These are phyloP conservation scores for Poecilia wingei DNA, from an alignment of 2,797 vertebrate species.

Conservation along the genomic window DNA sequence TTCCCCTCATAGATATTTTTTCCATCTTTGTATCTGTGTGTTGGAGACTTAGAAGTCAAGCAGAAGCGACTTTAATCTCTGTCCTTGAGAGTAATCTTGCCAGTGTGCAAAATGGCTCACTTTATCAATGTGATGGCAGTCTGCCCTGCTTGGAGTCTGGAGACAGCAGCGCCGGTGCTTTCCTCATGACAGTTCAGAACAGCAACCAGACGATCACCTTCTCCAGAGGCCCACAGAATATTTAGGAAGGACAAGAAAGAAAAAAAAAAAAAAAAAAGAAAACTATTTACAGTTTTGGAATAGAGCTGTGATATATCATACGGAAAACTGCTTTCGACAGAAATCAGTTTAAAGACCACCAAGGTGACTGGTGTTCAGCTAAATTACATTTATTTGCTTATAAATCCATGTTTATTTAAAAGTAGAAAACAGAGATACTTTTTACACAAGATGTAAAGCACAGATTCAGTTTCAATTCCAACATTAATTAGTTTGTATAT, in stretches of 20 bases:
- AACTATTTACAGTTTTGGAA: slow-evolving; percentile 40
- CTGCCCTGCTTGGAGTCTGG: slow-evolving; percentile 74
- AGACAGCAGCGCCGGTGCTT: slow-evolving; percentile 62
- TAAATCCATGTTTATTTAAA: not conserved
- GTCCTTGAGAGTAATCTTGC: slow-evolving; percentile 85
- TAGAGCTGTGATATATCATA: slow-evolving; percentile 23
- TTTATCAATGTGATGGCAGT: slow-evolving; percentile 82
- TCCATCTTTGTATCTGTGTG: slow-evolving; percentile 30
- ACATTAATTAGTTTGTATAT: not conserved
- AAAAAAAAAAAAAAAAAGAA: slow-evolving; percentile 31
- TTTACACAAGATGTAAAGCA: not conserved
- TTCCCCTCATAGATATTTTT: slow-evolving; percentile 5
- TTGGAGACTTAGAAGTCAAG: slow-evolving; percentile 58
- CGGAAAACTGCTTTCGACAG: slow-evolving; percentile 20
- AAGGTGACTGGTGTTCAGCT: slow-evolving; percentile 8
- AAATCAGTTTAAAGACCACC: slow-evolving; percentile 33
- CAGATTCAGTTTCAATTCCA: too few relatives aligned
- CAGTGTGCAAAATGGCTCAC: slow-evolving; percentile 80
- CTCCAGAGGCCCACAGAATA: slow-evolving; percentile 51
- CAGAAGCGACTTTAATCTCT: slow-evolving; percentile 79
- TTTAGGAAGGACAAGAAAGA: slow-evolving; percentile 51
- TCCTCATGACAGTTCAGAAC: slow-evolving; percentile 65
- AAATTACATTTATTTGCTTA: slow-evolving; percentile 5
- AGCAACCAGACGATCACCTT: slow-evolving; percentile 65
- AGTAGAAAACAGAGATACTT: not conserved